phyloP scores from a whole-genome alignment of 2,888 invertebrate species.

The Caenorhabditis imperialis region DNA sequence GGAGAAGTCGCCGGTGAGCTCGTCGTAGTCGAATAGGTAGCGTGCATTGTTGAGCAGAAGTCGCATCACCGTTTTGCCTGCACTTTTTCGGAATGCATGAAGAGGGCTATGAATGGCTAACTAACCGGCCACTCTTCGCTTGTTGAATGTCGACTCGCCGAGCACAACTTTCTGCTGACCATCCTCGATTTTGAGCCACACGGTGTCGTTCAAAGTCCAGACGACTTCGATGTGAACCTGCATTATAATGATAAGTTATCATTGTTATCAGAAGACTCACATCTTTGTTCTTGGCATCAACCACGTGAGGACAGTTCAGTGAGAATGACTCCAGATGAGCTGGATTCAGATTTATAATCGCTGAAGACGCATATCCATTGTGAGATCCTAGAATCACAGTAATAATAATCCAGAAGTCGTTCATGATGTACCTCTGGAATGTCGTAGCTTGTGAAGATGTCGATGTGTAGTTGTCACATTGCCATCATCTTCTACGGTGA shows the following conservation, averaged over 20 bases:
- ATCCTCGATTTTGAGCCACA: slow-evolving; percentile 68
- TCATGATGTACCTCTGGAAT: slow-evolving; percentile 28
- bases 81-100: slow-evolving; percentile 35
- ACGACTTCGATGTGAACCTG: slow-evolving; percentile 59
- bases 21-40: slow-evolving; percentile 69
- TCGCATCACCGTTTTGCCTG: slow-evolving; percentile 66
- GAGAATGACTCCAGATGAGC: slow-evolving; percentile 62
- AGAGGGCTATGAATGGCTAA: slow-evolving; percentile 20
- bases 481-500: slow-evolving; percentile 36
- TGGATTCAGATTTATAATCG: slow-evolving; percentile 37
- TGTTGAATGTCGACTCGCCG: slow-evolving; percentile 60
- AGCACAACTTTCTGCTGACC: slow-evolving; percentile 56
- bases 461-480: slow-evolving; percentile 29
- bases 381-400: slow-evolving; percentile 4
- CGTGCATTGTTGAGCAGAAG: slow-evolving; percentile 62
- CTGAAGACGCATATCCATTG: slow-evolving; percentile 37
- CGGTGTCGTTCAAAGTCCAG: slow-evolving; percentile 67
- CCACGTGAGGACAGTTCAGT: slow-evolving; percentile 67
- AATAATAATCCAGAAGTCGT: too few relatives aligned
- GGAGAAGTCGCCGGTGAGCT: slow-evolving; percentile 67
- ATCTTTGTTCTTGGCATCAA: slow-evolving; percentile 60
- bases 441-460: slow-evolving; percentile 38
- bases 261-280: slow-evolving; percentile 22
- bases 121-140: slow-evolving; percentile 61
- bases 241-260: not conserved